Base-by-base conservation (phyloP, 2,888 invertebrate genomes). In the Nomada lathburiana region DNA sequence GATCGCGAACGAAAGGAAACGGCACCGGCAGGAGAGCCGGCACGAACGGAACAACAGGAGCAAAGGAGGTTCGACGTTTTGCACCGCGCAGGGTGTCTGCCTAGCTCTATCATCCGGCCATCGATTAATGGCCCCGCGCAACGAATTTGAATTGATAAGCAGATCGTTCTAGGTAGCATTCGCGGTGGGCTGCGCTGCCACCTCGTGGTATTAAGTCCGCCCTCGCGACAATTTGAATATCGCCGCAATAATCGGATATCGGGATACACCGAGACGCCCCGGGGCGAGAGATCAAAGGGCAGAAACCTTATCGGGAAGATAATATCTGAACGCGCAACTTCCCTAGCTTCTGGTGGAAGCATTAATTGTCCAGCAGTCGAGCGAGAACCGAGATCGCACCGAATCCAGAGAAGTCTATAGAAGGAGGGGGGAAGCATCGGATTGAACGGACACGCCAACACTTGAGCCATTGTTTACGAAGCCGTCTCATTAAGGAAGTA, bases 401-500 rank as follows among this genome's bases (percentile, higher is more conserved):
- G 62, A 47, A 23, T 29, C n/a, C 10, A 47, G 20, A 53, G 18
- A 47, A 53, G n/a, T 2, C n/a, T 5, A 44, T 11, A 62, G 55
- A 65, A 20, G 18, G 50, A 26, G 16, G 5, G 5, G 23, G 18
- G 4, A 0, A 26, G 23, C 10, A 5, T 10, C 11, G 13, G 47
- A 36, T 71, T 20, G 62, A 29, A 50, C 55, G 44, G 36, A 11
- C 26, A 63, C 75, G 65, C 63, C 73, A 76, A 71, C 85, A 85
- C 84, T 89, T 87, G 84, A 81, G 81, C 73, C 86, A 80, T 80
- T 88, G 86, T 87, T 88, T 89, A 89, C 83, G 82, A 68, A 52
- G 57, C 84, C 73, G 83, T 89, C 89, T 89, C 88, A 89, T 89
- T 89, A 89, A 84, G 75, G 87, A 88, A 88, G 84, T 87, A 89